Evolutionary conservation across 1,140 invertebrate species (phyloP), one percentile per base, ranked within the genome.

Genomic region (Drosophila rhopaloa): DNA sequence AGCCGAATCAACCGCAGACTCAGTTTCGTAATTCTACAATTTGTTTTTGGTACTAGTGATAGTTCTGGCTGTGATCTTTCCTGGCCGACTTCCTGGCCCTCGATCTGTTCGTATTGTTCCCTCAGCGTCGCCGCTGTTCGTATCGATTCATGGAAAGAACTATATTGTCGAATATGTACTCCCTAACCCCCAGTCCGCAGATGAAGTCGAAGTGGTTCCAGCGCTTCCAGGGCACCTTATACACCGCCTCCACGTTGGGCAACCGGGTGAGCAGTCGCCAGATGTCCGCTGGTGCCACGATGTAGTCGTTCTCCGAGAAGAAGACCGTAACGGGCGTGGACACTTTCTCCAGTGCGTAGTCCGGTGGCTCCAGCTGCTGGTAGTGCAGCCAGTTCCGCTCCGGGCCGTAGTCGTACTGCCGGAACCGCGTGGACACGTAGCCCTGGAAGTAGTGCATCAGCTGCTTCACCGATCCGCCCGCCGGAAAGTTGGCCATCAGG

Each of bases 161-260:
- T 5, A 92, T 91, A 48, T 91, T 90, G 54, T 95, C 92, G 81
- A 96, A 95, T 6, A 96, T 92, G 7, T 95, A 91, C 66, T 92
- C 91, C 60, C 94, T 94, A 0, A 94, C 94, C 40, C 95, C 93
- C 38, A 93, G 93, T 0, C 95, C 95, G 92, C 94, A 96, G 66
- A 95, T 94, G 92, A 96, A 96, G 91, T 96, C 96, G 76, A 96
- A 94, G 80, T 96, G 95, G 90, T 95, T 96, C 93, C 96, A 97
- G 19, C 94, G 92, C 43, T 93, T 92, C 61, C 94, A 93, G 0
- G 94, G 93, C 2, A 96, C 93, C 84, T 93, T 92, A 44, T 92
- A 92, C 8, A 84, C 76, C 7, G 88, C 84, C 27, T 82, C 73
- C 53, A 84, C 93, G 90, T 89, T 92, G 48, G 57, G 89, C 43